These are phyloP conservation scores for Chrysodeixis includens DNA, from an alignment of 2,888 invertebrate genomes.

Conservation along the genomic window DNA sequence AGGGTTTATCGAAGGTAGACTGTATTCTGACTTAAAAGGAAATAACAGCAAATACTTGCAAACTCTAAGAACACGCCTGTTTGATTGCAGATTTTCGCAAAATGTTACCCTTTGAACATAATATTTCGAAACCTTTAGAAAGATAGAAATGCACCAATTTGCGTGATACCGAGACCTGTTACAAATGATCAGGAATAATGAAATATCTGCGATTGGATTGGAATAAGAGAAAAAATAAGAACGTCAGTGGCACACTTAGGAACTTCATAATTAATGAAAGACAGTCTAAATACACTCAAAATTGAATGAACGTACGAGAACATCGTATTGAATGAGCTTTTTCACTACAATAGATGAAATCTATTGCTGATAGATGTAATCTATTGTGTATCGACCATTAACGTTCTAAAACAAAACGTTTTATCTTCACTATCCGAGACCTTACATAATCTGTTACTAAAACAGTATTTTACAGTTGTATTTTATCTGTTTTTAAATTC, in stretches of 20 bases:
- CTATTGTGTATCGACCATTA: not conserved
- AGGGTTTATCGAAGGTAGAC: constrained; percentile 33
- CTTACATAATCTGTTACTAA: not conserved
- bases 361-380: not conserved
- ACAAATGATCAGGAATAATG: not conserved
- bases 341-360: not conserved
- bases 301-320: too few species aligned
- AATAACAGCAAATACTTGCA: constrained; percentile 42
- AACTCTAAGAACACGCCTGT: constrained; percentile 2
- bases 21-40: constrained; percentile 42
- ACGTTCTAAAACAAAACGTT: not conserved
- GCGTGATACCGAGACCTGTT: not conserved
- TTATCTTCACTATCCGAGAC: too few species aligned
- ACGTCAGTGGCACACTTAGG: too few species aligned
- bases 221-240: too few species aligned
- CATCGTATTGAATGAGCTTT: not conserved
- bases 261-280: too few species aligned
- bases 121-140: not conserved
- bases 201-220: too few species aligned
- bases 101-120: constrained; percentile 5
- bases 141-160: not conserved
- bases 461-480: too few species aligned
- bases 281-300: too few species aligned
- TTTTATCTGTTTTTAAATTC: not conserved
- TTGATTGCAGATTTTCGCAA: constrained; percentile 31